These are phyloP conservation scores for Drosophila asahinai DNA, from an alignment of 1,140 invertebrate species.

Conservation along the genomic window DNA sequence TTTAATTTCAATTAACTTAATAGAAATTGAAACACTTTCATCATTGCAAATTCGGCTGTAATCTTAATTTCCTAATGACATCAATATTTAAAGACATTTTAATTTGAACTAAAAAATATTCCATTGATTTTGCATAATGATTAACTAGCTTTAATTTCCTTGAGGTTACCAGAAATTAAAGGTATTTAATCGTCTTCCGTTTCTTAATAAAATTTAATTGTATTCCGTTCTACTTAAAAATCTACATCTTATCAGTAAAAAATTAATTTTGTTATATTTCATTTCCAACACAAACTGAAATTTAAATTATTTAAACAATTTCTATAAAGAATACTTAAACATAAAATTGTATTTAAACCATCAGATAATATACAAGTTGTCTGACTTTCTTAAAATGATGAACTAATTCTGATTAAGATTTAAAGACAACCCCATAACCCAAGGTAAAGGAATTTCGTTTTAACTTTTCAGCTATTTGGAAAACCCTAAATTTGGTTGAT, in stretches of 20 bases:
- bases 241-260: neutral
- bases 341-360: neutral
- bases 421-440: neutral
- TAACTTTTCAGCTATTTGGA: slow-evolving; percentile 33
- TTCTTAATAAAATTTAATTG: neutral
- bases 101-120: neutral
- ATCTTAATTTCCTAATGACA: neutral
- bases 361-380: neutral
- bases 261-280: neutral
- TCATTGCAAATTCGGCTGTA: neutral
- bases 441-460: slow-evolving; percentile 38
- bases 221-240: too few species aligned
- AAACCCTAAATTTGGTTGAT: slow-evolving; percentile 43
- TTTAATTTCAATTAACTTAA: neutral
- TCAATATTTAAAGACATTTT: neutral
- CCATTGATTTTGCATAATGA: neutral
- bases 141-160: neutral
- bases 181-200: neutral
- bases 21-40: slow-evolving; percentile 24
- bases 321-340: neutral
- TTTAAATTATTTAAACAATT: too few species aligned
- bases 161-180: neutral
- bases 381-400: slow-evolving; percentile 53
- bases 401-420: slow-evolving; percentile 54
- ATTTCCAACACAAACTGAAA: neutral